Evolutionary conservation across 92 coral and sea anemone species (phyloP), one percentile per base, ranked within the genome.

Genomic region (Palythoa caribaeorum): DNA sequence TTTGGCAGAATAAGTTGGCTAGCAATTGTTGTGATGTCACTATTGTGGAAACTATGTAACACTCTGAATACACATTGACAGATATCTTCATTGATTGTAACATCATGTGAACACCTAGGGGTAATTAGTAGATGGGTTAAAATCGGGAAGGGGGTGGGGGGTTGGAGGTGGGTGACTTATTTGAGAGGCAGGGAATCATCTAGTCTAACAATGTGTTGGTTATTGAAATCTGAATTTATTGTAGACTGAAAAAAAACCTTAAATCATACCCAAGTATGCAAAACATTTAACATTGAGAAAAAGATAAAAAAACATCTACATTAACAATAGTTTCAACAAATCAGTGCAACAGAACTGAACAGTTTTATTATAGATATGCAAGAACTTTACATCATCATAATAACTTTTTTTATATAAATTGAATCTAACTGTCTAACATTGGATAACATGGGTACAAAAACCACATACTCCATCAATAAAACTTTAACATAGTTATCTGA

Each of bases 401-500:
- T 72, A 72, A 72, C 20, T 52, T 72, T 72, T 52, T 72, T 72
- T 72, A 17, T 72, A 72, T 72, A 72, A 72, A 72, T 72, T 72
- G 77, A 72, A 38, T 72, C 48, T 72, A 72, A 72, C 77, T 72
- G 77, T 72, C 77, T 72, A 72, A 72, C 77, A 72, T 36, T 72
- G 77, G 77, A 38, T 72, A 72, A 72, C 77, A 72, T 72, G 77
- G 77, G 77, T 72, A n/a, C 77, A 72, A 72, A 53, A 72, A 72
- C 50, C 77, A 72, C 77, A 72, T 72, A 72, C 77, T 72, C 20
- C 77, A 72, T 72, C 77, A 72, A 38, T 72, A 72, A 72, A 72
- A 72, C 77, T 72, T 72, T 72, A 72, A 72, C 77, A 72, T 72
- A 72, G 38, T 52, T 69, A 69, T 69, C 73, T 69, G 73, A 69